These are phyloP conservation scores for Phasia obesa DNA, from an alignment of 2,888 invertebrate species.

Conservation along the genomic window DNA sequence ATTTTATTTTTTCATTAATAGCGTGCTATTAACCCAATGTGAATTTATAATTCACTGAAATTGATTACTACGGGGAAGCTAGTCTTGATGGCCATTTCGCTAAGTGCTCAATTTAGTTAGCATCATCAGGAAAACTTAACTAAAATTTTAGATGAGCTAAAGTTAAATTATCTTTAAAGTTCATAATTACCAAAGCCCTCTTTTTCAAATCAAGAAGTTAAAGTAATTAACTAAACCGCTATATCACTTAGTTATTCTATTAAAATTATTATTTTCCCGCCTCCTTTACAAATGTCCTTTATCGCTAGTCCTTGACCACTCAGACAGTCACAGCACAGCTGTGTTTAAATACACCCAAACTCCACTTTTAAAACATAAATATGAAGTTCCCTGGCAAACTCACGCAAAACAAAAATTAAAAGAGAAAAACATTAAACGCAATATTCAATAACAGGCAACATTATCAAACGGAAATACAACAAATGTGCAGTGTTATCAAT, in stretches of 20 bases:
- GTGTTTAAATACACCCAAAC: constrained; percentile 15
- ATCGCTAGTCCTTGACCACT: constrained; percentile 37
- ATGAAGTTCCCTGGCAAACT: too few species aligned
- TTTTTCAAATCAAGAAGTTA: too few species aligned
- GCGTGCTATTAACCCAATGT: too few species aligned
- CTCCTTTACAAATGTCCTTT: not conserved
- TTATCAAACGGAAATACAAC: constrained; percentile 62
- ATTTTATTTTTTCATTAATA: too few species aligned
- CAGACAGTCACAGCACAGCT: constrained; percentile 54
- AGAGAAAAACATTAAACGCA: constrained; percentile 26
- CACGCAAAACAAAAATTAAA: not conserved
- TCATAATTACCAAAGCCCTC: too few species aligned
- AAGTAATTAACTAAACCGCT: not conserved
- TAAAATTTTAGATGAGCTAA: too few species aligned
- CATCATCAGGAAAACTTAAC: too few species aligned
- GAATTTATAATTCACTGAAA: too few species aligned
- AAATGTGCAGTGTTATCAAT: constrained; percentile 59
- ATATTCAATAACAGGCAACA: constrained; percentile 50
- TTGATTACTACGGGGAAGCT: too few species aligned
- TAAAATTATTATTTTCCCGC: constrained; percentile 7
- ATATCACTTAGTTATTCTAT: not conserved
- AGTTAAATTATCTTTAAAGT: too few species aligned
- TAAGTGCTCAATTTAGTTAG: too few species aligned
- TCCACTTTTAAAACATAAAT: not conserved
- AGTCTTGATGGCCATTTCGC: too few species aligned